These are phyloP conservation scores for Myotis planiceps DNA, from an alignment of 2,797 vertebrate species.

Conservation along the genomic window DNA sequence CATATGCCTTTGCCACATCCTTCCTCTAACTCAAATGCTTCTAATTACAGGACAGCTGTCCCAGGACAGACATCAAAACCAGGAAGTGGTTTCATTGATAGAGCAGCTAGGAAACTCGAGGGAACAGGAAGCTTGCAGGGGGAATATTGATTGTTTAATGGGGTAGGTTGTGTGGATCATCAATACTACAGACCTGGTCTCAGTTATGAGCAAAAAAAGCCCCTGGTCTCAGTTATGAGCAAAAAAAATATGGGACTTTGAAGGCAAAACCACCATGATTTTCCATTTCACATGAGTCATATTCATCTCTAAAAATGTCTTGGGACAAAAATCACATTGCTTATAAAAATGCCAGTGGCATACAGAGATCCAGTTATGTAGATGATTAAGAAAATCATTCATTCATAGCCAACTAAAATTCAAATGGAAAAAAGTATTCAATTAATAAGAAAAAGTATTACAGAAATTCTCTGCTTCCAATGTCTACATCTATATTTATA, in stretches of 20 bases:
- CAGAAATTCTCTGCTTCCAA: background rate
- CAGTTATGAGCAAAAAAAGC: background rate
- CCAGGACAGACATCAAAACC: background rate
- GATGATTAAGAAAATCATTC: constrained; percentile 9
- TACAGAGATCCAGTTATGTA: background rate
- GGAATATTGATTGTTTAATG: background rate
- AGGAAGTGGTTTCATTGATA: background rate
- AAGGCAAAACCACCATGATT: background rate
- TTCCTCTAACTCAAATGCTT: background rate
- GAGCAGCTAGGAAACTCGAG: background rate
- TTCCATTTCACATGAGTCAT: background rate
- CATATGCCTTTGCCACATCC: background rate
- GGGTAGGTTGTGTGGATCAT: background rate
- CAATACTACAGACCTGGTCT: background rate
- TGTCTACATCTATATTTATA: background rate
- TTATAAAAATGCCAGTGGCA: background rate
- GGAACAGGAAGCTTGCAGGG: background rate
- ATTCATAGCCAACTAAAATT: background rate
- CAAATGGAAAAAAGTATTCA: background rate
- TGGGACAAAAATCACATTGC: background rate
- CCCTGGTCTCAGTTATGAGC: too few species aligned
- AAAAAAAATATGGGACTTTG: background rate
- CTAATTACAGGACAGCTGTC: background rate
- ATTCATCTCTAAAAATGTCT: constrained; percentile 9
- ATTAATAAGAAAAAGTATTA: constrained; percentile 2